Evolutionary conservation across 2,113 vertebrate genomes (phyloP).

Genomic region (Lampris incognitus): DNA sequence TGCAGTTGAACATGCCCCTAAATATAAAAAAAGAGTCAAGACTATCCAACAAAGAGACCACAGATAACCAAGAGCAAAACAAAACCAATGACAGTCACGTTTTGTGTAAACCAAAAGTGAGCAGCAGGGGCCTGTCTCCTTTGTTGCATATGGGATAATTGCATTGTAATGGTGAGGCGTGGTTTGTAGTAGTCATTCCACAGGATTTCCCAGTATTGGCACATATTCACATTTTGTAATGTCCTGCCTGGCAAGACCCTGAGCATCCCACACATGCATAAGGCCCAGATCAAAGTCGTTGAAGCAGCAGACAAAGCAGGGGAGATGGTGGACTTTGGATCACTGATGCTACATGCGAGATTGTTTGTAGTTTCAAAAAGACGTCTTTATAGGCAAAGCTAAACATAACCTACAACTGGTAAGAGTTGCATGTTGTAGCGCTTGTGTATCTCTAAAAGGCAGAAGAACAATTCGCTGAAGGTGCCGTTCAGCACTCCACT

Average conservation of each 20-base stretch:
- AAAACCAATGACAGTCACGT: constrained; percentile 51
- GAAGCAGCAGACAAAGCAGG: constrained; percentile 64
- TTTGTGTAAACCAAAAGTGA: constrained; percentile 42
- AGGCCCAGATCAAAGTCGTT: constrained; percentile 35
- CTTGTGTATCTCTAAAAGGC: constrained; percentile 61
- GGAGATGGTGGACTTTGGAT: constrained; percentile 20
- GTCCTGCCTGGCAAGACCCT: constrained; percentile 51
- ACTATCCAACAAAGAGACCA: constrained; percentile 35
- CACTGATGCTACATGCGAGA: constrained; percentile 63
- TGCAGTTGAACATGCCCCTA: constrained; percentile 71
- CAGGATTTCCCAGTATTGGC: constrained; percentile 67
- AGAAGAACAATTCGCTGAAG: constrained; percentile 52
- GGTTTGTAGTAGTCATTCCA: constrained; percentile 56
- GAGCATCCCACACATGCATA: constrained; percentile 53
- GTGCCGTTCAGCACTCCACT: constrained; percentile 34
- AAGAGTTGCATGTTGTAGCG: constrained; percentile 42
- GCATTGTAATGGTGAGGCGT: constrained; percentile 70
- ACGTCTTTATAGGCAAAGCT: constrained; percentile 27
- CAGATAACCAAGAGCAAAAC: constrained; percentile 42
- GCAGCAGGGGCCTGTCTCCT: constrained; percentile 56
- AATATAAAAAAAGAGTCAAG: constrained; percentile 44
- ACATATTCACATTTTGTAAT: constrained; percentile 74
- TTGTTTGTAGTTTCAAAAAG: constrained; percentile 45
- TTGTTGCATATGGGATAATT: constrained; percentile 81
- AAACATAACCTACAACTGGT: constrained; percentile 27